Conservation (phyloP, 2,888 invertebrate species). For the Minunthozetes semirufus region DNA sequence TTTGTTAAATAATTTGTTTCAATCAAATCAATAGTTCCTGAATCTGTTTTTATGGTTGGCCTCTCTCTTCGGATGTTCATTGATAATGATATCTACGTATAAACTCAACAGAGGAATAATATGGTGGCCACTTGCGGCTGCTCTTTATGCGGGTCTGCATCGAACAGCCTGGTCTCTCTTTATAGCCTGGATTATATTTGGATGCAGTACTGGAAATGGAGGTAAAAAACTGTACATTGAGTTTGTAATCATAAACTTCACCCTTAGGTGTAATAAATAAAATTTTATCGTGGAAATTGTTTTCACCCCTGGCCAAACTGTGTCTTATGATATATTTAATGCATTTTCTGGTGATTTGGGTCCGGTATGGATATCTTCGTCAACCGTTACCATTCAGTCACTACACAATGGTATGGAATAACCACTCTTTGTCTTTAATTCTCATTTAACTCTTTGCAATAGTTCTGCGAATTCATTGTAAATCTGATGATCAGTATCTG, state of each 20-base stretch:
- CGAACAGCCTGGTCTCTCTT: conserved; percentile 39
- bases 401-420: conserved; percentile 36
- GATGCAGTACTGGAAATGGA: conserved; percentile 39
- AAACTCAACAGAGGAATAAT: conserved; percentile 15
- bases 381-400: conserved; percentile 33
- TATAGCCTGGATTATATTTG: conserved; percentile 41
- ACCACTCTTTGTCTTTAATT: neutral
- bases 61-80: neutral
- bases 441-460: neutral
- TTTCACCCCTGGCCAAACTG: conserved; percentile 32
- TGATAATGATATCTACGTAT: conserved; percentile 31
- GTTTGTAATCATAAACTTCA: neutral
- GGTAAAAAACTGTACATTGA: conserved; percentile 24
- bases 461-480: conserved; percentile 38
- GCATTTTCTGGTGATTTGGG: conserved; percentile 37
- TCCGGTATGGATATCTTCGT: conserved; percentile 32
- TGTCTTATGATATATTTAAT: conserved; percentile 36
- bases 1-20: neutral
- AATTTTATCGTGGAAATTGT: conserved; percentile 32
- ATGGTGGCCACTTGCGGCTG: conserved; percentile 11
- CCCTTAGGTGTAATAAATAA: conserved; percentile 16
- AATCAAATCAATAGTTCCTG: neutral
- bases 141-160: conserved; percentile 41
- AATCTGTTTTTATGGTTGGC: conserved; percentile 18
- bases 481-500: conserved; percentile 31